These are phyloP conservation scores for Orussus abietinus DNA, from an alignment of 1,140 invertebrate species.

Conservation along the genomic window DNA sequence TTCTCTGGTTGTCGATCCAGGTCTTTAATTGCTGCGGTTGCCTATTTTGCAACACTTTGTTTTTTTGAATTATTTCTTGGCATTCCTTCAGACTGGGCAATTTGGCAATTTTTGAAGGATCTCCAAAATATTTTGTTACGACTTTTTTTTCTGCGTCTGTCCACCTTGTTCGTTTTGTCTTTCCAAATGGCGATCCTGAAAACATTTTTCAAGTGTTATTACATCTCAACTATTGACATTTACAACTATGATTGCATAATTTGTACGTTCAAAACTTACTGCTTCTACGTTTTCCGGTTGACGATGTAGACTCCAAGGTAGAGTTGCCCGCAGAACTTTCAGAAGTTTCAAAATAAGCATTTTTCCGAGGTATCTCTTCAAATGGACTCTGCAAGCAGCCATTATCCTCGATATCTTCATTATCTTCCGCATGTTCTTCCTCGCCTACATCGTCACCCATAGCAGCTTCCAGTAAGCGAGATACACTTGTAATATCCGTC, in stretches of 20 bases:
- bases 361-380: no score
- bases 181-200: background rate
- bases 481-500: background rate
- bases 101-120: background rate
- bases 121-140: slow-evolving; percentile 1
- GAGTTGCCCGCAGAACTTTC: no score
- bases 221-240: no score
- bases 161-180: slow-evolving; percentile 1
- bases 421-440: background rate
- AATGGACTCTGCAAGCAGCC: no score
- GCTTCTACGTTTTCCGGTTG: no score
- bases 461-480: background rate
- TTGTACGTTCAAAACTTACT: no score
- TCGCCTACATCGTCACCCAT: no score
- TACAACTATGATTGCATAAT: no score
- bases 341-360: no score
- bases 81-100: slow-evolving; percentile 6
- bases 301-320: no score
- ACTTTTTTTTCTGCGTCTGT: slow-evolving; percentile 1
- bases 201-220: no score
- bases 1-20: slow-evolving; percentile 12
- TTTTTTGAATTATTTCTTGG: background rate
- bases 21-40: slow-evolving; percentile 9
- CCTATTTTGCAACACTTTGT: background rate
- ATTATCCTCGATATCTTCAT: background rate